phyloP scores from a whole-genome alignment of 2,113 vertebrate species.

The Micronycteris hirsuta region DNA sequence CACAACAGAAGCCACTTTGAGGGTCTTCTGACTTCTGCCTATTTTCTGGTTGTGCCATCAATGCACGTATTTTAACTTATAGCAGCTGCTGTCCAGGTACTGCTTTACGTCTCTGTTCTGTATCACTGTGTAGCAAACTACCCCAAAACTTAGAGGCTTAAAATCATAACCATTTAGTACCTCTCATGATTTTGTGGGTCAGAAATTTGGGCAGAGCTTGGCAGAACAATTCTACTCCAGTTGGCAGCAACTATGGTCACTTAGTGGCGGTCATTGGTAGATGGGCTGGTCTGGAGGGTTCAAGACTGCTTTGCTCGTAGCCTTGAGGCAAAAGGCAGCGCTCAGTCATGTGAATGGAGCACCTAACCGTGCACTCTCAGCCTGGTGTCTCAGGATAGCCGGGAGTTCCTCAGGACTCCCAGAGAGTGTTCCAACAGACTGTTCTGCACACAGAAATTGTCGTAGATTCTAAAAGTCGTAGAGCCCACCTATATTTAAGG shows the following conservation, averaged over 20 bases:
- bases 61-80: background rate
- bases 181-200: background rate
- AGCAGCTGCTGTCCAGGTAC: background rate
- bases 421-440: background rate
- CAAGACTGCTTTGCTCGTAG: background rate
- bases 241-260: background rate
- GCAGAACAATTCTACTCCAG: background rate
- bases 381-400: background rate
- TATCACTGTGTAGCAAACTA: background rate
- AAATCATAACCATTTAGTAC: background rate
- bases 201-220: background rate
- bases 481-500: background rate
- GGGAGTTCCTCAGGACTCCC: background rate
- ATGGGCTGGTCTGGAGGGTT: background rate
- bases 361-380: rapidly evolving
- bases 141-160: background rate
- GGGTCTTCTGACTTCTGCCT: background rate
- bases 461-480: background rate
- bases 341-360: background rate
- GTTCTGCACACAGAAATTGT: background rate
- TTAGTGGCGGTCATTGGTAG: background rate
- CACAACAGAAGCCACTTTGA: background rate
- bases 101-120: background rate
- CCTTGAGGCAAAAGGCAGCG: background rate
- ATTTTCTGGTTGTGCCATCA: background rate